Conservation (phyloP, 2,113 vertebrate genomes). For the Aleadryas rufinucha region DNA sequence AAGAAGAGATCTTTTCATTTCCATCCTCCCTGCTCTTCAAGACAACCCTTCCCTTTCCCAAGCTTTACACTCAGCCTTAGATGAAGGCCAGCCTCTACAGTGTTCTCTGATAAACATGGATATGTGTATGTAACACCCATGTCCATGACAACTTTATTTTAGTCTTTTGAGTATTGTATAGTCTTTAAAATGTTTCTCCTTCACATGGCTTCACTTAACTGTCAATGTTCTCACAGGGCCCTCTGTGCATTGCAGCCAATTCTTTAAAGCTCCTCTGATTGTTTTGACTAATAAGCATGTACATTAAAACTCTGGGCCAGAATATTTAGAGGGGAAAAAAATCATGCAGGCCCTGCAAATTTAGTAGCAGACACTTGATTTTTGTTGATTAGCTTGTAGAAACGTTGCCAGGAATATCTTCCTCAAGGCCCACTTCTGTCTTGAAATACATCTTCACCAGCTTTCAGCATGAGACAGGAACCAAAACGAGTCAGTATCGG, state of each 20-base stretch:
- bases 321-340: neutral
- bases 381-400: neutral
- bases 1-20: neutral
- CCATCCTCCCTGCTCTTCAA: neutral
- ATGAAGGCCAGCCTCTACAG: neutral
- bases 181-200: neutral
- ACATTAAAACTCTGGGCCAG: neutral
- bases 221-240: neutral
- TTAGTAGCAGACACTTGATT: slow-evolving; percentile 11
- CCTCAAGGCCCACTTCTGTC: neutral
- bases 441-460: neutral
- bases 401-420: neutral
- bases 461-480: neutral
- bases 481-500: accelerated
- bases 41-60: neutral
- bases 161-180: neutral
- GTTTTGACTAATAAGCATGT: slow-evolving; percentile 23
- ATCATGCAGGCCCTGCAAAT: neutral
- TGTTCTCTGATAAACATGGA: neutral
- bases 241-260: neutral
- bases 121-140: neutral
- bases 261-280: neutral
- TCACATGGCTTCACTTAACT: slow-evolving; percentile 2
- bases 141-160: neutral
- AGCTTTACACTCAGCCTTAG: neutral